Base-by-base conservation (phyloP, 1,140 invertebrate species). In the Archivesica marissinica region DNA sequence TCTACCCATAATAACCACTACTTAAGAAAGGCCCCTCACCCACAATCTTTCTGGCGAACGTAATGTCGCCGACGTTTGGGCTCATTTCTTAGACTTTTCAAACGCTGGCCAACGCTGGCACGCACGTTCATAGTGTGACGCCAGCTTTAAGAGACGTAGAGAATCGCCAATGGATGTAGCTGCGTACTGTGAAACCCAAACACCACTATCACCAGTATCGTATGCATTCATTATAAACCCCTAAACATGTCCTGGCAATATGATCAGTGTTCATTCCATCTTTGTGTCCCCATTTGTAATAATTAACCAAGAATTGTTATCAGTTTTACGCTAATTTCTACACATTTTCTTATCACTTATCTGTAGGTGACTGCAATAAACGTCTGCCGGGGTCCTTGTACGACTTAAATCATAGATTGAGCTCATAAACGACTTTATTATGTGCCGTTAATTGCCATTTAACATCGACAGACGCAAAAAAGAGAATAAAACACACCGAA, bases 381-480 rank as follows among this genome's bases (percentile, higher is more conserved):
- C 44, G 77, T 79, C 77, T 25, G 2, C 52, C 20, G n/a, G 30
- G 33, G 39, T 9, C 17, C 17, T 2, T 23, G 0, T 15, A 4
- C 9, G 0, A 2, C 52, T 44, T 79, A 79, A 79, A 79, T 79
- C 77, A 79, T 44, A 33, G 44, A 28, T 30, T n/a, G 35, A 17
- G 13, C 56, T 35, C 59, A 50, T 50, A 79, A 66, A 79, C 23
- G 28, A 50, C 13, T 39, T 47, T 64, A 79, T 64, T 41, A 79
- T 79, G 77, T 66, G 77, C 61, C 50, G 61, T 50, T 66, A 64
- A 79, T 66, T 11, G 44, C 56, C 23, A 44, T 23, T 79, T 64
- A 33, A 79, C 59, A 66, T 79, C 56, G 25, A 30, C 17, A 64
- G 23, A 39, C 23, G 23, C 54, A 61, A 59, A 59, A 38, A 39